Percentiles rank a stretch among this genome's conserved stretches.
These are phyloP conservation scores for Valencia hispanica DNA, from an alignment of 2,797 vertebrate genomes.

Conservation along the genomic window DNA sequence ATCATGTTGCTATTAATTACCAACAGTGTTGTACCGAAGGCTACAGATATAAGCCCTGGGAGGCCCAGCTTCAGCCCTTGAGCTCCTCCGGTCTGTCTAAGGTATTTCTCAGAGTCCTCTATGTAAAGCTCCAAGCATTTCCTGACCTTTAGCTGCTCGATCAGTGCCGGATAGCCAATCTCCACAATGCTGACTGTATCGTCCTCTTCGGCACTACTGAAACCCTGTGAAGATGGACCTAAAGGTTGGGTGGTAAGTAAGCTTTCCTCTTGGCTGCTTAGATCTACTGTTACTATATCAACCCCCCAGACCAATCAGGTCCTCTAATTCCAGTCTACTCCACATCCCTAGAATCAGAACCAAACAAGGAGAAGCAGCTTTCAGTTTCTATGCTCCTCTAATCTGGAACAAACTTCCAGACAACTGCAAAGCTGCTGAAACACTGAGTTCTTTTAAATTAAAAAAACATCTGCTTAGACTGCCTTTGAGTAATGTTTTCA, in stretches of 20 bases:
- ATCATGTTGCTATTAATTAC: conserved; percentile 50
- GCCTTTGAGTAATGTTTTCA: too few species aligned
- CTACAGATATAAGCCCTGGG: conserved; percentile 31
- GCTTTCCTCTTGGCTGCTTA: conserved; percentile 1
- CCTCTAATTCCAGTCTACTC: too few species aligned
- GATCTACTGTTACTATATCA: too few species aligned
- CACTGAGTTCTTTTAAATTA: too few species aligned
- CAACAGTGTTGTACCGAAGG: conserved; percentile 37
- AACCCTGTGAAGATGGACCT: not conserved
- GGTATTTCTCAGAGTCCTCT: conserved; percentile 59
- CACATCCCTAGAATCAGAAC: too few species aligned
- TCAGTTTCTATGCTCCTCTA: too few species aligned
- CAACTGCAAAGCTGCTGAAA: too few species aligned
- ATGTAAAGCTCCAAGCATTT: conserved; percentile 75
- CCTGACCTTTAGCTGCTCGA: conserved; percentile 71
- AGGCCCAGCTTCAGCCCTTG: conserved; percentile 22
- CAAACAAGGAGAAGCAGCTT: too few species aligned
- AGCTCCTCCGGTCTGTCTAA: conserved; percentile 29
- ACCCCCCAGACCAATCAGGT: too few species aligned
- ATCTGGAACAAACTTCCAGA: too few species aligned
- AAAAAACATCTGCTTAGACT: too few species aligned
- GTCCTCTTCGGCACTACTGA: conserved; percentile 16
- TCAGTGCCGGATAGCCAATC: conserved; percentile 78
- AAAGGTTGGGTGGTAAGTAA: not conserved
- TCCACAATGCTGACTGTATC: conserved; percentile 75